These are phyloP conservation scores for Dipodomys merriami DNA, from an alignment of 2,113 vertebrate genomes.

Conservation along the genomic window DNA sequence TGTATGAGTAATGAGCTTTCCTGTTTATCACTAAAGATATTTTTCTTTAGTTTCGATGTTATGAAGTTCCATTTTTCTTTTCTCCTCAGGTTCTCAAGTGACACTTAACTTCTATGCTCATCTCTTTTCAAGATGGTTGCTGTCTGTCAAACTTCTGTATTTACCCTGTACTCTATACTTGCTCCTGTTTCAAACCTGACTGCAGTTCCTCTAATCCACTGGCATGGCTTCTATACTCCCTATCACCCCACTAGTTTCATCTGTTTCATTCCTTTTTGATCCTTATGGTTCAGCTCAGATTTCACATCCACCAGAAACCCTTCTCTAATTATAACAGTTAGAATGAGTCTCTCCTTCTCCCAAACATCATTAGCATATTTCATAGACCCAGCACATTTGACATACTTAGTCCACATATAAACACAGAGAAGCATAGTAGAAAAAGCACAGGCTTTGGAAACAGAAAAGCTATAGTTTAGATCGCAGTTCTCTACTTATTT, in stretches of 20 bases:
- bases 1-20: background rate
- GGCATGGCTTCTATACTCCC: background rate
- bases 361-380: constrained; percentile 42
- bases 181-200: background rate
- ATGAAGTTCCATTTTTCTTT: constrained; percentile 1
- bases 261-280: constrained; percentile 44
- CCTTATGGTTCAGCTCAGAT: constrained; percentile 59
- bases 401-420: constrained; percentile 52
- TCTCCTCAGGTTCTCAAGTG: background rate
- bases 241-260: background rate
- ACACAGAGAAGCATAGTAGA: constrained; percentile 32
- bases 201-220: background rate
- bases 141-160: background rate
- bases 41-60: constrained; percentile 21
- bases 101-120: background rate
- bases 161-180: background rate
- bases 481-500: background rate
- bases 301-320: constrained; percentile 52
- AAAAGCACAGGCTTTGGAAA: constrained; percentile 36
- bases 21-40: background rate
- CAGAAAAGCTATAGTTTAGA: constrained; percentile 11
- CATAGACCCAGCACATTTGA: constrained; percentile 56
- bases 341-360: constrained; percentile 28
- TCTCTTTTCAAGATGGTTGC: background rate
- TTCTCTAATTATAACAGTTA: constrained; percentile 57